Conservation (phyloP, 2,797 vertebrate genomes). For the Rallus crepitans region DNA sequence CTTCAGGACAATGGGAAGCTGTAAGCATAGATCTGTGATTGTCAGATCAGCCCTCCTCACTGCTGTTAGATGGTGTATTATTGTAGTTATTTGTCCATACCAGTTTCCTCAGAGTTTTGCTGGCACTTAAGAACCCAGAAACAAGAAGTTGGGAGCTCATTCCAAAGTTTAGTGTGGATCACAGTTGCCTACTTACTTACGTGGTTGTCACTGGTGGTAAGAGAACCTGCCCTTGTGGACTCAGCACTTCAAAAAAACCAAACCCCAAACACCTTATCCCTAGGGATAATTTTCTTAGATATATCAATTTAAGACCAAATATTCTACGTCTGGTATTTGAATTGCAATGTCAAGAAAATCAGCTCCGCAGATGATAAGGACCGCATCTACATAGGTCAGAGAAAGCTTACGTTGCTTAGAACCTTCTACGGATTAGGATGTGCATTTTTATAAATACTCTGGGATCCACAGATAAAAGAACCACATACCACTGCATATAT, state of each 20-base stretch:
- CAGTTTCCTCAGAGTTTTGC: not conserved
- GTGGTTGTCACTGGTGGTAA: not conserved
- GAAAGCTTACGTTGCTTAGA: not conserved
- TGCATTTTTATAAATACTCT: not conserved
- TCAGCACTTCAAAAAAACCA: not conserved
- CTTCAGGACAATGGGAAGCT: not conserved
- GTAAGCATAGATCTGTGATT: not conserved
- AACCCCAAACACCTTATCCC: not conserved
- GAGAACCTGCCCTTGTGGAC: not conserved
- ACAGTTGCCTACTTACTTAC: not conserved
- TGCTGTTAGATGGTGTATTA: not conserved
- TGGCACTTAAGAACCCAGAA: not conserved
- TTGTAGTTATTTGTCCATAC: too few species aligned
- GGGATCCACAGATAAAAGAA: not conserved
- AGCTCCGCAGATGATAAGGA: not conserved
- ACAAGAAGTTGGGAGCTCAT: not conserved
- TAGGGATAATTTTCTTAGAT: not conserved
- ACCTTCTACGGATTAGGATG: not conserved
- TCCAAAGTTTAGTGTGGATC: not conserved
- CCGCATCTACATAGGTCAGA: not conserved
- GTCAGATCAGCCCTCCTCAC: not conserved
- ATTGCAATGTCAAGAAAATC: not conserved
- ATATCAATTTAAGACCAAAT: not conserved
- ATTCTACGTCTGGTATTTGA: not conserved
- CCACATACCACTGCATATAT: rapidly evolving